Percentiles rank a stretch among this genome's conserved stretches.
Conservation (phyloP, 2,797 vertebrate genomes). For the Psittacula echo region DNA sequence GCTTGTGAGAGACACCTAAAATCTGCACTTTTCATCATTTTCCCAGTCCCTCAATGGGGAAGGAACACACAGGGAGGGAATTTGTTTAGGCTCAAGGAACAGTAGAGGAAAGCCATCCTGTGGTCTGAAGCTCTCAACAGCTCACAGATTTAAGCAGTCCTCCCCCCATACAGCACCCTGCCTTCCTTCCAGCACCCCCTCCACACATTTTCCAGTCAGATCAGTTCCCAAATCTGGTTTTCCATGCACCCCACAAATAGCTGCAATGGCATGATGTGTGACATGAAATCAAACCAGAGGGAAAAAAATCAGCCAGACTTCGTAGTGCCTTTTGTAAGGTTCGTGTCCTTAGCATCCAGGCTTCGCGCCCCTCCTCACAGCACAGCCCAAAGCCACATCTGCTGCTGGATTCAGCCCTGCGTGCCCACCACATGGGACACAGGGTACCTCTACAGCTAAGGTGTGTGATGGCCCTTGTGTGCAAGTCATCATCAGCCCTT, state of each 20-base stretch:
- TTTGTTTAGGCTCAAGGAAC: not conserved
- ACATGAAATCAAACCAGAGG: not conserved
- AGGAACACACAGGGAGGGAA: not conserved
- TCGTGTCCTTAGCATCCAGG: not conserved
- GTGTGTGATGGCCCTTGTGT: fast-evolving
- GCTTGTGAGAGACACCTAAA: not conserved
- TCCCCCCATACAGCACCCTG: not conserved
- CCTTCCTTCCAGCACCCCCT: not conserved
- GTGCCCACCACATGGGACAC: fast-evolving
- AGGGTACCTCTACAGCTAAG: not conserved
- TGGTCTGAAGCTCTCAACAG: not conserved
- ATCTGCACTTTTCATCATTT: not conserved
- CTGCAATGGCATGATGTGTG: fast-evolving
- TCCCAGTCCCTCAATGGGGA: not conserved
- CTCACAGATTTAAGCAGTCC: not conserved
- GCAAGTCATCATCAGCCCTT: not conserved
- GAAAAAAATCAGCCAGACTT: not conserved
- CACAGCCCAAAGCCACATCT: fast-evolving
- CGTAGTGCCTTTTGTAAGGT: fast-evolving
- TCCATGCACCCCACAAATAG: not conserved
- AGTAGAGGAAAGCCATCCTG: not conserved
- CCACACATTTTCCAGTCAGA: not conserved
- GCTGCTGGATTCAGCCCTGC: not conserved
- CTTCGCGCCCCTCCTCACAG: not conserved
- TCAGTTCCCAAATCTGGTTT: not conserved